These are phyloP conservation scores for Ruditapes philippinarum DNA, from an alignment of 1,140 invertebrate species.

Conservation along the genomic window DNA sequence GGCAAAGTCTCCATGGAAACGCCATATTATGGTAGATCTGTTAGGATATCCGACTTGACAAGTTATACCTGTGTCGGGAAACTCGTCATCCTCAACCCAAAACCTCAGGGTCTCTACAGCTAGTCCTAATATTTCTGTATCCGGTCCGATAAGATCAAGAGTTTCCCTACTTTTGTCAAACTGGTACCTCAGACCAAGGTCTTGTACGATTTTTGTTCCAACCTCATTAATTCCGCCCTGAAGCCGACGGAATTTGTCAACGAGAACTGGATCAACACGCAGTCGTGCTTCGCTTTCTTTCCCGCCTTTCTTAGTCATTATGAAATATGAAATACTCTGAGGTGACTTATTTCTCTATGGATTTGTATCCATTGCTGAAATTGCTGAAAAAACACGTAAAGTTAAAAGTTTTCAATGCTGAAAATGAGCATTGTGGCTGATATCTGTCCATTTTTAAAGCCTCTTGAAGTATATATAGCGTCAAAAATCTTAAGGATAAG, in stretches of 20 bases:
- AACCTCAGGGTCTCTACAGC: constrained; percentile 51
- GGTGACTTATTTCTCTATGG: too few relatives aligned
- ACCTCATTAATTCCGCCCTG: constrained; percentile 54
- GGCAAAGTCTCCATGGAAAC: constrained; percentile 62
- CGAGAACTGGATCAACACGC: constrained; percentile 55
- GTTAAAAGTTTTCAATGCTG: too few relatives aligned
- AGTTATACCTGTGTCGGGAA: constrained; percentile 56
- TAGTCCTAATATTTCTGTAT: constrained; percentile 52
- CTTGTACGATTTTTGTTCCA: constrained; percentile 44
- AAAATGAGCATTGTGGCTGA: too few relatives aligned
- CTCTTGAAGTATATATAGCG: too few relatives aligned
- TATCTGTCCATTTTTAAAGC: too few relatives aligned
- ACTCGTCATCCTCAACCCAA: constrained; percentile 54
- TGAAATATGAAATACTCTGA: too few relatives aligned
- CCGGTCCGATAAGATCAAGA: constrained; percentile 52
- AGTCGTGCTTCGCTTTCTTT: background rate
- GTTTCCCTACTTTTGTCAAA: constrained; percentile 30
- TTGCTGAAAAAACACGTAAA: too few relatives aligned
- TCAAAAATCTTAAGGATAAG: too few relatives aligned
- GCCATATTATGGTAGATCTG: constrained; percentile 55
- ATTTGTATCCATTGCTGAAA: too few relatives aligned
- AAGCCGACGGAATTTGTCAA: constrained; percentile 51
- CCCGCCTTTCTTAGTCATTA: background rate
- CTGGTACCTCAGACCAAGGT: constrained; percentile 50
- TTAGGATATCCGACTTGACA: constrained; percentile 63